A percentile compares a stretch with the other conserved stretches of the same genome.
These are phyloP conservation scores for Bilobella aurantiaca DNA, from an alignment of 1,140 invertebrate genomes.

Conservation along the genomic window DNA sequence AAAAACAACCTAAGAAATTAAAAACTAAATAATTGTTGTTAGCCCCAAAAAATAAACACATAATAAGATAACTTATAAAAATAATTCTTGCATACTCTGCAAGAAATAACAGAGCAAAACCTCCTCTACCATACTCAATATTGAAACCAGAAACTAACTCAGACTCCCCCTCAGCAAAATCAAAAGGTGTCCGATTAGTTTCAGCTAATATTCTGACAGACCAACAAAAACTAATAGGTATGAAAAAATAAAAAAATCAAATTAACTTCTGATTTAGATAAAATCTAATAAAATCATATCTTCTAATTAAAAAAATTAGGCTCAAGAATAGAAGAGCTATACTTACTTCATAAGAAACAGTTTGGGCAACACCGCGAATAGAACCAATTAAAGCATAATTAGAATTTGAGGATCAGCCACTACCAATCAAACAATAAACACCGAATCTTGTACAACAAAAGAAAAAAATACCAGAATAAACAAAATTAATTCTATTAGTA, in stretches of 20 bases:
- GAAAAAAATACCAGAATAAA: slow-evolving; percentile 46
- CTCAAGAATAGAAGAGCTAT: slow-evolving; percentile 48
- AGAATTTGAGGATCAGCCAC: slow-evolving; percentile 55
- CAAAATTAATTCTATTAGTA: slow-evolving; percentile 43
- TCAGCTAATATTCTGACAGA: slow-evolving; percentile 54
- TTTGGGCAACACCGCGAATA: slow-evolving; percentile 52
- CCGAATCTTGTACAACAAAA: slow-evolving; percentile 46
- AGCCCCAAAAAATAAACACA: slow-evolving; percentile 47
- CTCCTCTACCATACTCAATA: slow-evolving; percentile 54
- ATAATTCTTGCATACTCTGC: slow-evolving; percentile 57
- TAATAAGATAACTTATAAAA: slow-evolving; percentile 50
- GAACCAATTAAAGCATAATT: slow-evolving; percentile 54
- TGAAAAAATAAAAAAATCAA: slow-evolving; percentile 45
- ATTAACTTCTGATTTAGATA: slow-evolving; percentile 38
- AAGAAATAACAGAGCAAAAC: slow-evolving; percentile 62
- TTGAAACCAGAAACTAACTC: slow-evolving; percentile 68
- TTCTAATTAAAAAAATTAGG: slow-evolving; percentile 39
- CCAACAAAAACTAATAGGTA: slow-evolving; percentile 48
- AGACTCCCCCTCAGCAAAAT: slow-evolving; percentile 63
- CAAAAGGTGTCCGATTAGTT: slow-evolving; percentile 63
- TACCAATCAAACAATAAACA: slow-evolving; percentile 48
- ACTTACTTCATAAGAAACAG: slow-evolving; percentile 57
- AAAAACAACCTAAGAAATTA: too few relatives aligned
- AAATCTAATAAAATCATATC: slow-evolving; percentile 40
- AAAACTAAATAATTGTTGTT: too few relatives aligned